A percentile compares a stretch with the other conserved stretches of the same genome.
Evolutionary conservation across 2,797 vertebrate genomes (phyloP).

Genomic region (Helostoma temminkii): DNA sequence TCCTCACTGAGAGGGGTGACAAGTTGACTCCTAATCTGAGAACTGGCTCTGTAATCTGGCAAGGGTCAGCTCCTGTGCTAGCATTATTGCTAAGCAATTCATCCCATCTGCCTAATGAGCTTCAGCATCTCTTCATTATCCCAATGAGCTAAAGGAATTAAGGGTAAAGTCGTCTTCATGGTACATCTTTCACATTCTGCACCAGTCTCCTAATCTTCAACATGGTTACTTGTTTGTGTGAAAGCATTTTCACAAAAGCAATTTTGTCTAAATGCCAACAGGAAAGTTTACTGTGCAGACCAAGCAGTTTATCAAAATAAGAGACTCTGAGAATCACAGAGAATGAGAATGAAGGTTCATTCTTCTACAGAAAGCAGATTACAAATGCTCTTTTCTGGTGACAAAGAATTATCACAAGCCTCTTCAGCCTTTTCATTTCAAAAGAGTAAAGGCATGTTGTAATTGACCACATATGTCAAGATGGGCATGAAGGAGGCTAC

Average conservation of each 20-base stretch:
- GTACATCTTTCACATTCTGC: slow-evolving; percentile 25
- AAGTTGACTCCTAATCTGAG: slow-evolving; percentile 61
- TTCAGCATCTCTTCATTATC: slow-evolving; percentile 69
- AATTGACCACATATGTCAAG: background rate
- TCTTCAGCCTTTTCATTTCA: background rate
- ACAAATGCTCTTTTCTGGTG: background rate
- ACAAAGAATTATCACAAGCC: background rate
- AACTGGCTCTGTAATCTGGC: slow-evolving; percentile 59
- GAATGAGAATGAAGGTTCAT: background rate
- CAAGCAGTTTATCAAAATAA: background rate
- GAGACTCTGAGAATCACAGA: background rate
- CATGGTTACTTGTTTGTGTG: background rate
- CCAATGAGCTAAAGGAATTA: slow-evolving; percentile 70
- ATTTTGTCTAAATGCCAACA: slow-evolving; percentile 9
- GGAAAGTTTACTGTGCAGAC: background rate
- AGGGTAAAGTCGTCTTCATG: slow-evolving; percentile 45
- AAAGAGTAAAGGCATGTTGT: background rate
- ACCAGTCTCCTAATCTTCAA: slow-evolving; percentile 18
- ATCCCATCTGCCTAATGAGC: slow-evolving; percentile 74
- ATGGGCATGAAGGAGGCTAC: background rate
- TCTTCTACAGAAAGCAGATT: background rate
- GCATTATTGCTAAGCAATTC: slow-evolving; percentile 67
- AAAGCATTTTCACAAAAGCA: too few relatives aligned
- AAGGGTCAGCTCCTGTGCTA: slow-evolving; percentile 39
- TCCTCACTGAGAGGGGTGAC: slow-evolving; percentile 33